Percentiles rank a stretch among this genome's conserved stretches.
Evolutionary conservation across 2,797 vertebrate genomes (phyloP).

Genomic region (Phrynocephalus guinanensis): DNA sequence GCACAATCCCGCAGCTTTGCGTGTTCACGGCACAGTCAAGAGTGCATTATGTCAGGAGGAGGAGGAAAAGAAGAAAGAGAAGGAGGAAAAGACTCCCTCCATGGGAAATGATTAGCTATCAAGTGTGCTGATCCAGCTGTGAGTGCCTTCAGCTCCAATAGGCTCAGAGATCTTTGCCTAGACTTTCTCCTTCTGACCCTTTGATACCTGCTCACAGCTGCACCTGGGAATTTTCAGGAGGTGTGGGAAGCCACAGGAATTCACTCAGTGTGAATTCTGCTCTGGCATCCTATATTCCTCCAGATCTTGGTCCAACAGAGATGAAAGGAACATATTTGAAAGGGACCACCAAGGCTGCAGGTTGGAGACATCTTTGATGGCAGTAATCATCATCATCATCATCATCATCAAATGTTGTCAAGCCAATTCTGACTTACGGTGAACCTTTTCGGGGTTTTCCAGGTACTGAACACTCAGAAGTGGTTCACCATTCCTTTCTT

Average conservation of each 20-base stretch:
- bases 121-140: slow-evolving; percentile 18
- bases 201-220: slow-evolving; percentile 24
- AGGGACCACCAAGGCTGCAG: too few relatives aligned
- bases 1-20: slow-evolving; percentile 11
- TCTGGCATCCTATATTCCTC: not conserved
- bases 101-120: slow-evolving; percentile 57
- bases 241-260: rapidly evolving
- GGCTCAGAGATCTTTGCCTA: not conserved
- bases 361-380: not conserved
- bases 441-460: too few relatives aligned
- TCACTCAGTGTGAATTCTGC: too few relatives aligned
- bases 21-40: slow-evolving; percentile 50
- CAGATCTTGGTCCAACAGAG: not conserved
- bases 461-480: too few relatives aligned
- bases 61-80: not conserved
- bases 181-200: not conserved
- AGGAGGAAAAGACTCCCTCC: slow-evolving; percentile 26
- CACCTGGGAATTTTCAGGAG: slow-evolving; percentile 1
- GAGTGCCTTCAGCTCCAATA: slow-evolving; percentile 33
- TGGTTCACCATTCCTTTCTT: too few relatives aligned
- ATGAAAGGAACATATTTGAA: too few relatives aligned
- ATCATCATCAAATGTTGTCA: too few relatives aligned
- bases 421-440: too few relatives aligned
- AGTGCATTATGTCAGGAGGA: slow-evolving; percentile 48
- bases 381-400: too few relatives aligned